Conservation (phyloP, 2,113 vertebrate species). For the Albula goreensis region DNA sequence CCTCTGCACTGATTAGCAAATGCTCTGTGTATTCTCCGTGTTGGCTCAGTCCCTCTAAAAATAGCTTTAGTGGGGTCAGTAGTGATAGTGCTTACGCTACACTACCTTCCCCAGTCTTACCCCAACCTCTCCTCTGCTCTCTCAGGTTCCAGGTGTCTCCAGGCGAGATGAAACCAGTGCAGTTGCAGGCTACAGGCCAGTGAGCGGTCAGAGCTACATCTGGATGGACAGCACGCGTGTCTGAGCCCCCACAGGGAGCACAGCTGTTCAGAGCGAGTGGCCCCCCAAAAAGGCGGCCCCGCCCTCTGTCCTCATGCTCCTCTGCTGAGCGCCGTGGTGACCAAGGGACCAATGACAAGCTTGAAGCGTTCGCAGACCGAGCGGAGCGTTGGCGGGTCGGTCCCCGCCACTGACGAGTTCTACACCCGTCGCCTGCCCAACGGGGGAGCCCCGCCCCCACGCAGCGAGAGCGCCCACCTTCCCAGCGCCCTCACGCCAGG, state of each 20-base stretch:
- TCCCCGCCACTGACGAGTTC: conserved; percentile 88
- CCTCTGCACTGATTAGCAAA: neutral
- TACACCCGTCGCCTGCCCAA: conserved; percentile 87
- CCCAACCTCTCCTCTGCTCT: neutral
- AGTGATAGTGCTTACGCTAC: neutral
- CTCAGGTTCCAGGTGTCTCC: neutral
- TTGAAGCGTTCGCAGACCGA: conserved; percentile 88
- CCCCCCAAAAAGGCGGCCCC: conserved; percentile 19
- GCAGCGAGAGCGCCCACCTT: conserved; percentile 80
- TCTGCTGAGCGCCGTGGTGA: conserved; percentile 43
- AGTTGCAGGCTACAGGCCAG: neutral
- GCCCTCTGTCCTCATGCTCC: conserved; percentile 59
- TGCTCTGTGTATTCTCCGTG: neutral
- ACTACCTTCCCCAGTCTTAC: neutral
- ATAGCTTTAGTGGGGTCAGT: neutral
- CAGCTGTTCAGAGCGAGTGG: neutral
- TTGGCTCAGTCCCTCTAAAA: no score
- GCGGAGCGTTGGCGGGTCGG: conserved; percentile 78
- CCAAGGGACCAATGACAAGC: conserved; percentile 81
- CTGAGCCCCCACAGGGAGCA: conserved; percentile 30
- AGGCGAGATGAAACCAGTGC: neutral
- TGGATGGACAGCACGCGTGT: conserved; percentile 30
- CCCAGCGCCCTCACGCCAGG: conserved; percentile 77
- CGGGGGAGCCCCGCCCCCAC: conserved; percentile 75
- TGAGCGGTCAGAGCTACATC: neutral